Conservation (phyloP, 37 sponge, comb jelly and placozoan species). For the Ianthella basta region DNA sequence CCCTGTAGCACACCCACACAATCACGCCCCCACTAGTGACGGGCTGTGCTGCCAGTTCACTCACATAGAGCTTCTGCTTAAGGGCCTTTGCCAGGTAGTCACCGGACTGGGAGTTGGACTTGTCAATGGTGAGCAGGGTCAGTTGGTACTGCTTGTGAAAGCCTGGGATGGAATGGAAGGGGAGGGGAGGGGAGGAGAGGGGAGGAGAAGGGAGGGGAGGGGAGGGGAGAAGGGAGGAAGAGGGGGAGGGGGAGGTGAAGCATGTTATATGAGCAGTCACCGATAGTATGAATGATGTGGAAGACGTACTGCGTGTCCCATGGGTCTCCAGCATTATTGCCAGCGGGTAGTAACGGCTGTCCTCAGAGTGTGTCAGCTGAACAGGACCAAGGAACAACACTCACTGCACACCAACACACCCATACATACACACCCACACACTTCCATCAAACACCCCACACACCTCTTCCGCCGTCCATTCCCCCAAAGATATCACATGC, state of each 20-base stretch:
- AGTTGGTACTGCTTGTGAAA: slow-evolving; percentile 10
- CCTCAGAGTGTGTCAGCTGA: slow-evolving; percentile 11
- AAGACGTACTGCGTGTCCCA: neutral
- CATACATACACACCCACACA: slow-evolving; percentile 20
- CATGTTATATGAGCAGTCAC: slow-evolving; percentile 5
- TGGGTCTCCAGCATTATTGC: slow-evolving; percentile 5
- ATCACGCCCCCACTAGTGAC: neutral
- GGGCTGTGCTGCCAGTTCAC: neutral
- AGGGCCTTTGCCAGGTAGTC: slow-evolving; percentile 49
- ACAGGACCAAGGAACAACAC: neutral
- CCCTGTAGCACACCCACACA: neutral
- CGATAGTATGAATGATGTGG: neutral
- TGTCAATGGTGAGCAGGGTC: slow-evolving; percentile 8
- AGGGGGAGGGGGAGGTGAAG: slow-evolving; percentile 1
- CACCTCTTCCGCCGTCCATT: neutral
- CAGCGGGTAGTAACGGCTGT: neutral
- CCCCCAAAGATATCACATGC: too few relatives aligned
- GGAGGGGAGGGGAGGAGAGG: neutral
- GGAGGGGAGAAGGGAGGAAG: neutral
- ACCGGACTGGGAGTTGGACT: slow-evolving; percentile 9
- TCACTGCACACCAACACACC: neutral
- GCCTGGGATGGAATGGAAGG: neutral
- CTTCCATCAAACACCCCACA: neutral
- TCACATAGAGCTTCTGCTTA: slow-evolving; percentile 62
- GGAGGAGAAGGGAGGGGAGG: neutral